Evolutionary conservation across 2,888 invertebrate species (phyloP), one percentile per base, ranked within the genome.

Genomic region (Trissonchulus sp.): DNA sequence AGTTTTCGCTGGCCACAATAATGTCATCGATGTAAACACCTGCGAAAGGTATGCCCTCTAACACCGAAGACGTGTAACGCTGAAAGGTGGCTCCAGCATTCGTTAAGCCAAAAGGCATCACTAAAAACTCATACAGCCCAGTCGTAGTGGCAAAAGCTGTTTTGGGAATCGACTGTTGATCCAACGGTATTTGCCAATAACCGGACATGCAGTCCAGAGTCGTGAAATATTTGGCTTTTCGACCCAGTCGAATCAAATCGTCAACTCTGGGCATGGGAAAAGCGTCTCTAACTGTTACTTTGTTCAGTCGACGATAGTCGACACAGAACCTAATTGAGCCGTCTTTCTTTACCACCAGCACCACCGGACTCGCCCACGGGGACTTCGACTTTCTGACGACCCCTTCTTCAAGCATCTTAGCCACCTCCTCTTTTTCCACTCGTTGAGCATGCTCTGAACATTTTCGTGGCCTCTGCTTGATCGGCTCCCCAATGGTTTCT

Each of bases 1-100:
- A 23, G 37, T 31, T 69, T n/a, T 36, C 37, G 34, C 71, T 69
- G n/a, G 71, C 71, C n/a, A 69, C 37, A 8, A 69, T 35, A 8
- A 69, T 69, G n/a, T 69, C 71, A 36, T 69, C 71, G 34, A 69
- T 36, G 34, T 69, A 69, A 36, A 34, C 71, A 8, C 31, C 37
- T 8, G 37, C 71, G 34, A 35, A 69, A 36, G 35, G 34, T 3
- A 23, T 23, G n/a, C 34, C 71, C 28, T 36, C n/a, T 36, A 69
- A 69, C n/a, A 69, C 37, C 37, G 48, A 48, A 48, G 48, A 48
- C 23, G 48, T 48, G 48, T 48, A 48, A 48, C 48, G 48, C 48
- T 48, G 48, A 23, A 48, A 48, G 8, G 48, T 48, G 48, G 48
- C 48, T 48, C 48, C 48, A 48, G 48, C 48, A 48, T 48, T 48